These are phyloP conservation scores for Stenodera caucasica DNA, from an alignment of 2,888 invertebrate genomes.

Conservation along the genomic window DNA sequence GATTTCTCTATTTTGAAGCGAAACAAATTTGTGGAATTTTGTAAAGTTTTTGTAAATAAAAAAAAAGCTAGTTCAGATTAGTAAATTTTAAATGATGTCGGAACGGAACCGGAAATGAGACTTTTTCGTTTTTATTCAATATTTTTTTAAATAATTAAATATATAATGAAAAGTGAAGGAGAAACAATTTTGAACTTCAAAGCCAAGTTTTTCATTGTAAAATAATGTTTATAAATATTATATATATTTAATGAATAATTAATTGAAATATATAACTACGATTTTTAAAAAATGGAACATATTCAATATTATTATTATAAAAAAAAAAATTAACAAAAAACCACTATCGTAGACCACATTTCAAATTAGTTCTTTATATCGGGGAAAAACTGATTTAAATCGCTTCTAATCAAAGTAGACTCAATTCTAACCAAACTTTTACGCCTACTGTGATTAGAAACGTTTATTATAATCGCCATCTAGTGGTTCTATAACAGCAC, in stretches of 20 bases:
- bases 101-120: slow-evolving; percentile 37
- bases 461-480: too few relatives aligned
- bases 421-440: too few relatives aligned
- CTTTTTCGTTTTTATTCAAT: slow-evolving; percentile 37
- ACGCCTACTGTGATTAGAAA: too few relatives aligned
- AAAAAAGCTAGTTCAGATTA: slow-evolving; percentile 39
- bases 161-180: too few relatives aligned
- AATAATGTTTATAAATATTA: slow-evolving; percentile 41
- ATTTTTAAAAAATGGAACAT: slow-evolving; percentile 32
- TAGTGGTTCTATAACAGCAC: too few relatives aligned
- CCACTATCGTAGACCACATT: slow-evolving; percentile 23
- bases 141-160: slow-evolving; percentile 39
- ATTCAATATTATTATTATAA: slow-evolving; percentile 32
- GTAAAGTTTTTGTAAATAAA: slow-evolving; percentile 36
- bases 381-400: neutral
- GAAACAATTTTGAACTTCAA: slow-evolving; percentile 36
- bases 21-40: slow-evolving; percentile 31
- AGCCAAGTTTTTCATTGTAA: slow-evolving; percentile 40
- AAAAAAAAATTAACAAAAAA: neutral
- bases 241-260: slow-evolving; percentile 25
- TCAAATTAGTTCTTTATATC: slow-evolving; percentile 24
- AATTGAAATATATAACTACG: slow-evolving; percentile 25
- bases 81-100: slow-evolving; percentile 43
- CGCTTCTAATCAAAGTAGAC: neutral
- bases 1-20: slow-evolving; percentile 23